Percentiles rank a stretch among this genome's conserved stretches.
Evolutionary conservation across 2,113 vertebrate species (phyloP).

Genomic region (Eretmochelys imbricata): DNA sequence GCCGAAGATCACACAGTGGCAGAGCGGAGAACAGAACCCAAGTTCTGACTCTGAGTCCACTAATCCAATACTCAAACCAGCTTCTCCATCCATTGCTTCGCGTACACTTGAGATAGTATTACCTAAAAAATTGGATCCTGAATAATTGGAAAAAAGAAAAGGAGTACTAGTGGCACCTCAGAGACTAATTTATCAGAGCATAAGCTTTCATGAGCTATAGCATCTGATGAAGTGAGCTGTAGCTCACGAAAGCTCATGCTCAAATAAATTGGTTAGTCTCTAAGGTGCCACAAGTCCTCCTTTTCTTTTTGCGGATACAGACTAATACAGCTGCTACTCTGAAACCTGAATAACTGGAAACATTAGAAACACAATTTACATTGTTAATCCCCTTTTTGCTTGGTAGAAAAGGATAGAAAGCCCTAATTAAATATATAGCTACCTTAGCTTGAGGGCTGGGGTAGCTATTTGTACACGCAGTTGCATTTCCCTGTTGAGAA

Average conservation of each 20-base stretch:
- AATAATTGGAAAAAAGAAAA: not conserved
- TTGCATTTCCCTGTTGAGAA: not conserved
- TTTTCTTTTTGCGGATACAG: no score
- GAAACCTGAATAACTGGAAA: not conserved
- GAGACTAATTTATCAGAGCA: no score
- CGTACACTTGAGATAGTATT: not conserved
- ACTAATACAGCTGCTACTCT: no score
- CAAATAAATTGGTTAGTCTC: no score
- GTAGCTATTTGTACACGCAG: not conserved
- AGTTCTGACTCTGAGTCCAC: not conserved
- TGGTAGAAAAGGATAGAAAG: not conserved
- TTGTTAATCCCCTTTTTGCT: not conserved
- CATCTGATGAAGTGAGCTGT: no score
- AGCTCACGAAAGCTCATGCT: no score
- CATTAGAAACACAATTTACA: not conserved
- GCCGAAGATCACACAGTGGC: not conserved
- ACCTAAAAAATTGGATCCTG: not conserved
- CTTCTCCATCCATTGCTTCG: not conserved
- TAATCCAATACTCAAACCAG: not conserved
- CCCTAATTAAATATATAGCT: accelerated
- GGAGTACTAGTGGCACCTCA: no score
- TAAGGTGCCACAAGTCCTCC: no score
- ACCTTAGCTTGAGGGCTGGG: not conserved
- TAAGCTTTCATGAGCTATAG: no score
- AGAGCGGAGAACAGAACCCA: not conserved